Evolutionary conservation across 2,888 invertebrate genomes (phyloP), one percentile per base, ranked within the genome.

Genomic region (Mythimna impura): DNA sequence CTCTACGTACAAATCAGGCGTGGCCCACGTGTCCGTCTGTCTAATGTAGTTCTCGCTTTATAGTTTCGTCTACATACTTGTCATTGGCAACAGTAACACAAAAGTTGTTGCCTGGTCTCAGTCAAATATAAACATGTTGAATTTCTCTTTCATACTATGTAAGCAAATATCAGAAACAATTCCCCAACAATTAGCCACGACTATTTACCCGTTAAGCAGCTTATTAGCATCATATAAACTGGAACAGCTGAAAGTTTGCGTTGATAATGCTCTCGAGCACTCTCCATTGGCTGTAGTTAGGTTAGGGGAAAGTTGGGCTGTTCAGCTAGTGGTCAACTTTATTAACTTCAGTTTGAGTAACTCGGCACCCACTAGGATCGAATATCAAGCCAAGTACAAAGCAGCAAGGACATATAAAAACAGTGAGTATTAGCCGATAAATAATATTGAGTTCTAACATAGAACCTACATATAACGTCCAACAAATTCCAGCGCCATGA

Each of bases 261-360:
- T 60, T 60, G 47, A 65, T 67, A 79, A 82, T 73, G 40, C 69
- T 65, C 60, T 34, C 52, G 66, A 70, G 58, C 52, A 57, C 63
- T 60, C 79, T 73, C 80, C 52, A 69, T 63, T 73, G 68, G 58
- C 50, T 60, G 36, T 69, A 82, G 80, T 83, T 74, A 58, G 55
- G 64, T 64, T 64, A 66, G 34, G 40, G 61, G 14, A 62, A 79
- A 79, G 80, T 83, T 83, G 40, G 47, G 22, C 80, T 78, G 68
- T 62, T 67, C 64, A 34, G 58, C 63, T 60, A 34, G 66, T 55
- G 66, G 70, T 65, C 71, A 71, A 78, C 43, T 77, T 64, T 54
- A 82, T 79, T 63, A 71, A 67, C 43, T 67, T 64, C n/a, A 36
- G 71, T 66, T 77, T 40, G 58, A 60, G 71, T 71, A 55, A 78